Base-by-base conservation (phyloP, 2,113 vertebrate species). In the Nibea albiflora region DNA sequence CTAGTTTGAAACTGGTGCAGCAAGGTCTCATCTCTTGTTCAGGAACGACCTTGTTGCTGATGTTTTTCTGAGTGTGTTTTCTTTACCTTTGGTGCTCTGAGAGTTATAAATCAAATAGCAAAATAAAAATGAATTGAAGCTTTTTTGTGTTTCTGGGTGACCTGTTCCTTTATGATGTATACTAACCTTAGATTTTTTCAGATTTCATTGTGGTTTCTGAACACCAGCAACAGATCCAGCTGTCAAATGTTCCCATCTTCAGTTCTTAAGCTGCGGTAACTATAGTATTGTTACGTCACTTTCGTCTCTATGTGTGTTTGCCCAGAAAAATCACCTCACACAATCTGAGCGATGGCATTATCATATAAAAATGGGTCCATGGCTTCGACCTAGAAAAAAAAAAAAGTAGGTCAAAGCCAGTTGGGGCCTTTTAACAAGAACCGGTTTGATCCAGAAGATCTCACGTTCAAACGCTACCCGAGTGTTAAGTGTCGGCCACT, bases 331-430 rank as follows among this genome's bases (percentile, higher is more conserved):
- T 39, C 52, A 14, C 49, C 3, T 56, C 8, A n/a, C 19, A 24
- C 62, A 69, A 61, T 20, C 65, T 31, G 54, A 31, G 72, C 20
- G 16, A 19, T n/a, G 50, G 35, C 44, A 52, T 65, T 26, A 64
- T 26, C 19, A 14, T 66, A 56, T 52, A 78, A 83, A 84, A 69
- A 78, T 64, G 56, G 80, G 50, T 26, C 49, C 24, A 47, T 31
- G 31, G 58, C 73, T 75, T 47, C 22, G 62, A 83, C 90, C 85
- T 83, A 91, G 69, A 89, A 88, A 39, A 39, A 44, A 92, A 87
- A 39, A 84, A 44, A 92, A 87, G 78, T 92, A 83, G 89, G 87
- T 80, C 85, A 78, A 28, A 76, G 78, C 58, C 77, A 67, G 53
- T 15, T 42, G 58, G 64, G 54, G 47, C 50, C 8, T 42, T 82